Evolutionary conservation across 2,888 invertebrate species (phyloP).

Genomic region (Julus scandinavius): DNA sequence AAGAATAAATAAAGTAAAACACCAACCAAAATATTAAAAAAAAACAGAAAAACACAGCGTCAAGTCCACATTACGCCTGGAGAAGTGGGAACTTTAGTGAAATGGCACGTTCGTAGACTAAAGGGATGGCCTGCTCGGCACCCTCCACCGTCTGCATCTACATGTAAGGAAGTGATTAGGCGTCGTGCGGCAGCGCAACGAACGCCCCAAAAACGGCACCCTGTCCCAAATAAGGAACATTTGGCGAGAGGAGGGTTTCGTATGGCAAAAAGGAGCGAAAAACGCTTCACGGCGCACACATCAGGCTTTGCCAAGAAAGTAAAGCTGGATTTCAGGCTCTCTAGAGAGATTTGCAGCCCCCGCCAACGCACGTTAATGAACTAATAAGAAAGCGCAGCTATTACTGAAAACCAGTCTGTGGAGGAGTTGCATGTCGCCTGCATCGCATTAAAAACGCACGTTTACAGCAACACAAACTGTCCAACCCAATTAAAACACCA

Average conservation of each 20-base stretch:
- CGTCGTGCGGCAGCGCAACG: conserved; percentile 15
- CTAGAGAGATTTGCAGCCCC: not conserved
- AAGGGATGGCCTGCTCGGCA: not conserved
- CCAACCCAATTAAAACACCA: not conserved
- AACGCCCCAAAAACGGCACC: conserved; percentile 49
- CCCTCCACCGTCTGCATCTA: conserved; percentile 31
- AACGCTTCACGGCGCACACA: not conserved
- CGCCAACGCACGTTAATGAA: conserved; percentile 33
- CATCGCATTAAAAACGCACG: not conserved
- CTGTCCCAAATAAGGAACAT: conserved; percentile 50
- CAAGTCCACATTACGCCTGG: not conserved
- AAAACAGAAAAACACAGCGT: not conserved
- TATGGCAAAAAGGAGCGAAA: conserved; percentile 19
- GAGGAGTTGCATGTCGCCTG: not conserved
- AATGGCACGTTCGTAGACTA: not conserved
- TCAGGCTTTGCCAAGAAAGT: not conserved
- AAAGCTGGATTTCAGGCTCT: not conserved
- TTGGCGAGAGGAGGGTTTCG: conserved; percentile 45
- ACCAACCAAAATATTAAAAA: not conserved
- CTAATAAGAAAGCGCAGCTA: conserved; percentile 19
- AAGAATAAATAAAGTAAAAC: not conserved
- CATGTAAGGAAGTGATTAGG: conserved; percentile 51
- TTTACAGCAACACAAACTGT: not conserved
- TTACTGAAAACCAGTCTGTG: not conserved
- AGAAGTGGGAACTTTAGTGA: not conserved